Evolutionary conservation across 2,113 vertebrate species (phyloP).

Genomic region (Brachionichthys hirsutus): DNA sequence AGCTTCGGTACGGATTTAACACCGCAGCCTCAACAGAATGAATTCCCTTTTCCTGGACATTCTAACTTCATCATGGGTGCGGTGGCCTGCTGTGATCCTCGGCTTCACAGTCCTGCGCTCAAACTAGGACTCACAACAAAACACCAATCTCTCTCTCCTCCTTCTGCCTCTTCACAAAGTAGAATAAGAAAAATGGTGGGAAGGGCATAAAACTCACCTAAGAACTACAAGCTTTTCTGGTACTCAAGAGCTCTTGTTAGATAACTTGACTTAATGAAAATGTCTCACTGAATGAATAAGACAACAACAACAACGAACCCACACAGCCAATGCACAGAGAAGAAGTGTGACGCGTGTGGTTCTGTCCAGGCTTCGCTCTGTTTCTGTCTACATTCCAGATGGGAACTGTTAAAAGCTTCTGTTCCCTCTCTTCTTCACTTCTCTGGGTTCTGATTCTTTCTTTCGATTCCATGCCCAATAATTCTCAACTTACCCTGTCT

Average conservation of each 20-base stretch:
- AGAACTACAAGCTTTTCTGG: conserved; percentile 76
- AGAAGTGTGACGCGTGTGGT: conserved; percentile 18
- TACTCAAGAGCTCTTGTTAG: conserved; percentile 58
- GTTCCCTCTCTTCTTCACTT: conserved; percentile 43
- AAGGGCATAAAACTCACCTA: conserved; percentile 11
- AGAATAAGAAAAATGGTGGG: conserved; percentile 21
- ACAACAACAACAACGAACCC: conserved; percentile 12
- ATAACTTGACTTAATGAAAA: conserved; percentile 24
- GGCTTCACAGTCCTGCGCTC: conserved; percentile 63
- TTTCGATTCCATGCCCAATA: conserved; percentile 1
- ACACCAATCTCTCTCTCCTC: conserved; percentile 52
- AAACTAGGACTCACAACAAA: conserved; percentile 31
- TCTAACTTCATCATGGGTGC: conserved; percentile 4
- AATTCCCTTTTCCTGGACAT: not conserved
- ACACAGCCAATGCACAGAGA: conserved; percentile 6
- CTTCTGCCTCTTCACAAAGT: conserved; percentile 56
- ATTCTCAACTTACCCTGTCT: conserved; percentile 70
- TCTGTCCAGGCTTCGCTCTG: conserved; percentile 62
- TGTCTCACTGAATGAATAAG: conserved; percentile 41
- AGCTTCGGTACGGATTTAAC: conserved; percentile 6
- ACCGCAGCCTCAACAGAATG: not conserved
- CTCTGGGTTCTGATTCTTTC: conserved; percentile 62
- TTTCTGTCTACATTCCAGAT: conserved; percentile 85
- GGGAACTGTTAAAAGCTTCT: conserved; percentile 56
- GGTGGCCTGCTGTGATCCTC: conserved; percentile 43